A percentile compares a stretch with the other conserved stretches of the same genome.
These are phyloP conservation scores for Platalea minor DNA, from an alignment of 2,797 vertebrate genomes.

Conservation along the genomic window DNA sequence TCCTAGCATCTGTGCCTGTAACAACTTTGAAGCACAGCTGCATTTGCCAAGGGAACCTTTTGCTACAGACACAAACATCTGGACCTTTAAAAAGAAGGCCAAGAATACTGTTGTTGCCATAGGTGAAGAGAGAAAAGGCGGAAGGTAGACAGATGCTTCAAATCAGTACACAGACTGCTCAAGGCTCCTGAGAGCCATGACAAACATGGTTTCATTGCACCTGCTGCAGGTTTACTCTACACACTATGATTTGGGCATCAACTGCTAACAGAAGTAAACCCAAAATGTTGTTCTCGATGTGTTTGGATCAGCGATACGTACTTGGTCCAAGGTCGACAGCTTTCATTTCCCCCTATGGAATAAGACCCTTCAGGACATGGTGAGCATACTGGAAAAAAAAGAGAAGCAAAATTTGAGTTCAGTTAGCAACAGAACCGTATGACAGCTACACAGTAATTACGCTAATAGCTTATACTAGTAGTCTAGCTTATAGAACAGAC, in stretches of 20 bases:
- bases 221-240: background rate
- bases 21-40: background rate
- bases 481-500: background rate
- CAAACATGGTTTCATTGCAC: background rate
- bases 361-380: constrained; percentile 68
- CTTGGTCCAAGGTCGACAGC: constrained; percentile 76
- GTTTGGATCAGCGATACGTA: constrained; percentile 29
- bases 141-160: background rate
- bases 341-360: constrained; percentile 54
- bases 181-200: background rate
- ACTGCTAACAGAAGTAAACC: background rate
- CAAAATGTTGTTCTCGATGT: background rate
- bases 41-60: background rate
- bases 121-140: background rate
- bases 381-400: constrained; percentile 62
- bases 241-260: background rate
- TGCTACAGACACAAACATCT: background rate
- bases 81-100: background rate
- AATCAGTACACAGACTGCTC: background rate
- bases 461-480: background rate
- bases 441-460: background rate
- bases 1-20: background rate
- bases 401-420: background rate
- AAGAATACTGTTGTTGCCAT: background rate
- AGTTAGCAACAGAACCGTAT: background rate